phyloP scores from a whole-genome alignment of 1,140 invertebrate genomes.

The Sarcophaga peregrina region DNA sequence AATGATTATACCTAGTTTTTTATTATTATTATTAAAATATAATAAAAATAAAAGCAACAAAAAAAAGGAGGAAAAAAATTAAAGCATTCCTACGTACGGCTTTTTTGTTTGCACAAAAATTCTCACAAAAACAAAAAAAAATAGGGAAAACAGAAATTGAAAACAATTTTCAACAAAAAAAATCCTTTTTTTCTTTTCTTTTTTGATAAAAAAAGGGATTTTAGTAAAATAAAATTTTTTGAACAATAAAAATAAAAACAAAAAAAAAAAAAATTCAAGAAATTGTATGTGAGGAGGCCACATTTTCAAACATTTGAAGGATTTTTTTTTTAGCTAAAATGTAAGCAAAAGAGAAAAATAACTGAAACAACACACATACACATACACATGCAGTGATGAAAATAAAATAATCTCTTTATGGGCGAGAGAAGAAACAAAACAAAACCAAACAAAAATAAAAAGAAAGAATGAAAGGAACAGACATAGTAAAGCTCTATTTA shows the following conservation, averaged over 20 bases:
- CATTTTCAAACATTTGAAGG: slow-evolving; percentile 17
- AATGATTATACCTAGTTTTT: slow-evolving; percentile 11
- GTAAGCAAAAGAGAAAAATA: too few species aligned
- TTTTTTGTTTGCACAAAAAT: background rate
- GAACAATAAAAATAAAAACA: background rate
- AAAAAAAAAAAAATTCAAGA: background rate
- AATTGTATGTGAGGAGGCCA: background rate
- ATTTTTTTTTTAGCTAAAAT: slow-evolving; percentile 1
- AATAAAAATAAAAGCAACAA: background rate
- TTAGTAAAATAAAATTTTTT: background rate
- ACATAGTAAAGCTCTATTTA: too few species aligned
- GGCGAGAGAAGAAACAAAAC: background rate
- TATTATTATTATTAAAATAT: background rate
- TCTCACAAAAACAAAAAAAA: background rate
- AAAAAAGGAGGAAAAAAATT: background rate
- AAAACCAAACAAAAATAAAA: background rate
- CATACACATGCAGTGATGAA: too few species aligned
- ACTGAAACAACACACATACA: too few species aligned
- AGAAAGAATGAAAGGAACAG: background rate
- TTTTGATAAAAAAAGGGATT: background rate
- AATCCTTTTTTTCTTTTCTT: background rate
- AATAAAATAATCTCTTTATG: too few species aligned
- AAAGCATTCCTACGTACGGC: background rate
- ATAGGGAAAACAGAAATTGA: too few species aligned
- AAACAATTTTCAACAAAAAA: background rate